These are phyloP conservation scores for Micoletzkya japonica DNA, from an alignment of 2,888 invertebrate genomes.

Conservation along the genomic window DNA sequence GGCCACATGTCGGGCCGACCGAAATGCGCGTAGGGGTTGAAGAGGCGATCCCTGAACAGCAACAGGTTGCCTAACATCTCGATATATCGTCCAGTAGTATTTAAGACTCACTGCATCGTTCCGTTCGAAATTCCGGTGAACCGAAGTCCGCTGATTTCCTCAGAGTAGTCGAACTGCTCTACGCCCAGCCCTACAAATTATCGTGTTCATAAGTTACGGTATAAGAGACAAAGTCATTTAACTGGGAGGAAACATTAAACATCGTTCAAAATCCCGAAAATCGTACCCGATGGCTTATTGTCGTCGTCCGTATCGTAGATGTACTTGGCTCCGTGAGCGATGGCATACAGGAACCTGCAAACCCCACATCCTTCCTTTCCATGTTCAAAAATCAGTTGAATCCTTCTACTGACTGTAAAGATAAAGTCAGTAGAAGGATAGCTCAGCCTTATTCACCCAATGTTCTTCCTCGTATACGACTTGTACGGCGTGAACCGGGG, in stretches of 20 bases:
- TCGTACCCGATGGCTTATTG: constrained; percentile 31
- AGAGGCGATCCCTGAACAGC: constrained; percentile 26
- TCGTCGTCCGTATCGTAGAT: constrained; percentile 42
- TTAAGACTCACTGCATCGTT: background rate
- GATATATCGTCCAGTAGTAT: background rate
- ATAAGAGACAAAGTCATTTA: too few relatives aligned
- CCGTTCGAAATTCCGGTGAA: background rate
- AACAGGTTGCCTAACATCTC: too few relatives aligned
- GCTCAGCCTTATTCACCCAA: too few relatives aligned
- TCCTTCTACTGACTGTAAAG: too few relatives aligned
- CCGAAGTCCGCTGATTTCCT: background rate
- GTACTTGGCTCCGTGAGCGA: constrained; percentile 37
- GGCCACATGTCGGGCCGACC: constrained; percentile 43
- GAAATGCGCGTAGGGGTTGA: constrained; percentile 43
- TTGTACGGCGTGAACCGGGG: too few relatives aligned
- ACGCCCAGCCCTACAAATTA: constrained; percentile 38
- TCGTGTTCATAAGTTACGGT: too few relatives aligned
- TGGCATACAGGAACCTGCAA: constrained; percentile 35
- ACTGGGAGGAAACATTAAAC: too few relatives aligned
- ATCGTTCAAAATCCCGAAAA: too few relatives aligned
- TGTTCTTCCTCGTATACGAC: too few relatives aligned
- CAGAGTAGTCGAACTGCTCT: constrained; percentile 35
- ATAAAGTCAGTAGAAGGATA: too few relatives aligned
- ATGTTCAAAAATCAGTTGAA: too few relatives aligned
- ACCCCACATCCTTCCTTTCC: too few relatives aligned